phyloP scores from a whole-genome alignment of 2,797 vertebrate species.

The Dendrocincla tyrannina region DNA sequence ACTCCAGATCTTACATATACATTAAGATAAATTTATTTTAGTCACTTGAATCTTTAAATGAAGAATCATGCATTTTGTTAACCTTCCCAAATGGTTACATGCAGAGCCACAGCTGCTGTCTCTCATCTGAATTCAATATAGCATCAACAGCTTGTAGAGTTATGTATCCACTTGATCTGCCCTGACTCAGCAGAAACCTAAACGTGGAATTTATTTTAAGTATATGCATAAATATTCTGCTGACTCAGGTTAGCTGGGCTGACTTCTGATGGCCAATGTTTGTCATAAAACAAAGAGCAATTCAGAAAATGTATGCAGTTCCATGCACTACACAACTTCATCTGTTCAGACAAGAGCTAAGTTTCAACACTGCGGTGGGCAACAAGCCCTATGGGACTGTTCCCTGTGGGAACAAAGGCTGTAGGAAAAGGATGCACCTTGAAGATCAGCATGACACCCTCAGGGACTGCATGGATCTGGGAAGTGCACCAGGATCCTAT shows the following conservation, averaged over 20 bases:
- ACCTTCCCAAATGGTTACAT: not conserved
- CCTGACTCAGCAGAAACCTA: conserved; percentile 28
- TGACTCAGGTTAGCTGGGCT: not conserved
- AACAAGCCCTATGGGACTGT: not conserved
- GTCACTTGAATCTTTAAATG: not conserved
- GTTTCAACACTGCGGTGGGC: not conserved
- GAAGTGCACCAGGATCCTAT: not conserved
- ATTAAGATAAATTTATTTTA: not conserved
- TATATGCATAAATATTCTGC: not conserved
- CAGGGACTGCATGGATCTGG: not conserved
- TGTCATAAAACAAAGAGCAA: not conserved
- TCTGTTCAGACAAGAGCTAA: not conserved
- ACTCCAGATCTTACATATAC: not conserved
- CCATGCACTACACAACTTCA: not conserved
- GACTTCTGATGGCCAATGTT: not conserved
- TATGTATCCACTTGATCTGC: not conserved
- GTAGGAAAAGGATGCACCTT: not conserved
- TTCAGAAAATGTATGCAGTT: not conserved
- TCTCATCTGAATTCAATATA: not conserved
- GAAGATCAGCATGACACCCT: not conserved
- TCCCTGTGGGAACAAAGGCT: not conserved
- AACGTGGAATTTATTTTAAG: conserved; percentile 2
- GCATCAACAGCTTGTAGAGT: not conserved
- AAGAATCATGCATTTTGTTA: not conserved
- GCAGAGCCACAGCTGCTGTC: conserved; percentile 17